A percentile compares a stretch with the other conserved stretches of the same genome.
phyloP scores from a whole-genome alignment of 2,888 invertebrate species.

The Fragum sueziense region DNA sequence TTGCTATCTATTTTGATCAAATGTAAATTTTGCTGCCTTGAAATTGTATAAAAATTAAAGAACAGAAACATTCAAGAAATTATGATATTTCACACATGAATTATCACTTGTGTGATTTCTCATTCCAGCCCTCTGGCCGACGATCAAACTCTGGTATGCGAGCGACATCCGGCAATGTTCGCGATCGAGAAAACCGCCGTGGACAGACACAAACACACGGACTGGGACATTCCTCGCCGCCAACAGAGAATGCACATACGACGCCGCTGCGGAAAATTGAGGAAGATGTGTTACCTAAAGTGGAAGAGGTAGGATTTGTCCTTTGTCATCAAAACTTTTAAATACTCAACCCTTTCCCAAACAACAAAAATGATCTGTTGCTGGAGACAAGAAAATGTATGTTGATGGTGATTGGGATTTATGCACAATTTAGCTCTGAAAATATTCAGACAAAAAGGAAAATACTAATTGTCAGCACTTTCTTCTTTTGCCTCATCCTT shows the following conservation, averaged over 20 bases:
- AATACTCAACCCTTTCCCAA: too few relatives aligned
- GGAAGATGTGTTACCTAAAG: slow-evolving; percentile 62
- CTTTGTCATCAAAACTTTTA: too few relatives aligned
- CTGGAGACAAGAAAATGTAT: too few relatives aligned
- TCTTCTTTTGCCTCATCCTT: too few relatives aligned
- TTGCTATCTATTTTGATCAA: too few relatives aligned
- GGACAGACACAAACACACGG: slow-evolving; percentile 63
- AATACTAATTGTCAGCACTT: too few relatives aligned
- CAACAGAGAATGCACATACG: slow-evolving; percentile 28
- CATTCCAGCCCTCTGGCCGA: slow-evolving; percentile 63
- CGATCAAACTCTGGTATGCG: slow-evolving; percentile 48
- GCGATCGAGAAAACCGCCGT: slow-evolving; percentile 54
- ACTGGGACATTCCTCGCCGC: slow-evolving; percentile 48
- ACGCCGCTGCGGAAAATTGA: slow-evolving; percentile 61
- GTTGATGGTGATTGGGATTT: too few relatives aligned
- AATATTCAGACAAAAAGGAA: too few relatives aligned
- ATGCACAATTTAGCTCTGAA: too few relatives aligned
- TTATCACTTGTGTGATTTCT: not conserved
- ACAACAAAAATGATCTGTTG: too few relatives aligned
- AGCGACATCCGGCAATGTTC: slow-evolving; percentile 56
- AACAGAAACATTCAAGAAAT: not conserved
- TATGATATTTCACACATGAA: not conserved
- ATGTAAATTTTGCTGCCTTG: too few relatives aligned
- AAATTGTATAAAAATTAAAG: too few relatives aligned
- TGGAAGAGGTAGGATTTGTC: slow-evolving; percentile 68